phyloP scores from a whole-genome alignment of 2,113 vertebrate genomes.

The Polypterus bichir region DNA sequence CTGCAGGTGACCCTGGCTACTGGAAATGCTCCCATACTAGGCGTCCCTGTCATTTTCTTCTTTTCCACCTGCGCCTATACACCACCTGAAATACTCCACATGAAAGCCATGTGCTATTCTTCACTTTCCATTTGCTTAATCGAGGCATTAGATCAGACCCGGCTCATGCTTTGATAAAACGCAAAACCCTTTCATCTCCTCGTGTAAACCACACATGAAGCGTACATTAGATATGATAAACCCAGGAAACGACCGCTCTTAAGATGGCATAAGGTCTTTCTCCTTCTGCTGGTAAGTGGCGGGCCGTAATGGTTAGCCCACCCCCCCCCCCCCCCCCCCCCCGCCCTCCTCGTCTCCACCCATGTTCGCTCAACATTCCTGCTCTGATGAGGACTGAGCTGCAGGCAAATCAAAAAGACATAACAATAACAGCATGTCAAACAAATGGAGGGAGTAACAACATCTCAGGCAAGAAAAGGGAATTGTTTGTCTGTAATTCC shows the following conservation, averaged over 20 bases:
- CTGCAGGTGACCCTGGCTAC: too few species aligned
- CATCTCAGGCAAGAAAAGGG: not conserved
- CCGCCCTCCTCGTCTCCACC: constrained; percentile 14
- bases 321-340: not conserved
- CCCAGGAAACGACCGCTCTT: not conserved
- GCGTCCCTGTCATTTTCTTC: too few species aligned
- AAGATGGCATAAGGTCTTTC: not conserved
- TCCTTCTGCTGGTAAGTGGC: too few species aligned
- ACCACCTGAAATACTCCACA: too few species aligned
- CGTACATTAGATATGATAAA: constrained; percentile 5
- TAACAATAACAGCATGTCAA: constrained; percentile 31
- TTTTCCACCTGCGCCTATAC: too few species aligned
- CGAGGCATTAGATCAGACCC: too few species aligned
- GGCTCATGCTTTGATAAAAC: too few species aligned
- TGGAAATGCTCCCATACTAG: too few species aligned
- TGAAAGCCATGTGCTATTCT: too few species aligned
- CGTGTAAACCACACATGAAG: not conserved
- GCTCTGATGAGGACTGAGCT: constrained; percentile 5
- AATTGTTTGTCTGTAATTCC: too few species aligned
- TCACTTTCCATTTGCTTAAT: too few species aligned
- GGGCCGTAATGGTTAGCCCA: not conserved
- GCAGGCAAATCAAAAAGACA: constrained; percentile 27
- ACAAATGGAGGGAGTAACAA: constrained; percentile 26
- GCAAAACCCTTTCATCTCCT: not conserved
- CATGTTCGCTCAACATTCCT: not conserved